Evolutionary conservation across 2,113 vertebrate genomes (phyloP).

Genomic region (Microcebus jonahi): DNA sequence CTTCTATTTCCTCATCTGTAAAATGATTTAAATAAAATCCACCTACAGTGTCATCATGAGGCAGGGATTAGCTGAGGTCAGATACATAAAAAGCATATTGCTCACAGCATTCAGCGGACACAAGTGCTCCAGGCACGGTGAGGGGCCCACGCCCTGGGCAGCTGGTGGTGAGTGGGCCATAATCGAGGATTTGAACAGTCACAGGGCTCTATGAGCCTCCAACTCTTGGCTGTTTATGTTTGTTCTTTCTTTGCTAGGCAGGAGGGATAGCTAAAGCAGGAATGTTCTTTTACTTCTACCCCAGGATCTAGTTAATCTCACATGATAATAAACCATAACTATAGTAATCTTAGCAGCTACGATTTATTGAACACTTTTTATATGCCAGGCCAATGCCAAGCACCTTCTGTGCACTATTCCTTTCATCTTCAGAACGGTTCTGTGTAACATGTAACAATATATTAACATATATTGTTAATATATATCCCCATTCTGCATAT

Average conservation of each 20-base stretch:
- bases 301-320: slow-evolving; percentile 24
- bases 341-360: neutral
- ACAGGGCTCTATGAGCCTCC: neutral
- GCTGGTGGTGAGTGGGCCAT: neutral
- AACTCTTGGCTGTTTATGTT: neutral
- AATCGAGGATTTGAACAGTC: neutral
- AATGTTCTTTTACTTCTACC: slow-evolving; percentile 21
- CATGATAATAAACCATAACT: neutral
- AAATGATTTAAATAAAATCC: slow-evolving; percentile 2
- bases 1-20: slow-evolving; percentile 23
- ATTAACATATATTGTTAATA: too few relatives aligned
- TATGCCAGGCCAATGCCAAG: neutral
- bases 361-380: neutral
- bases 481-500: neutral
- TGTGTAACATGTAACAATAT: neutral
- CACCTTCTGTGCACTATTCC: neutral
- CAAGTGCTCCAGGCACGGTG: neutral
- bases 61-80: neutral
- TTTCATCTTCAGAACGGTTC: neutral
- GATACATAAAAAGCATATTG: neutral
- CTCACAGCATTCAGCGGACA: neutral
- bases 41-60: neutral
- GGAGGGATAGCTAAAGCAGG: neutral
- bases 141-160: neutral
- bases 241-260: neutral